phyloP scores from a whole-genome alignment of 1,140 invertebrate genomes.

The Pollicipes pollicipes region DNA sequence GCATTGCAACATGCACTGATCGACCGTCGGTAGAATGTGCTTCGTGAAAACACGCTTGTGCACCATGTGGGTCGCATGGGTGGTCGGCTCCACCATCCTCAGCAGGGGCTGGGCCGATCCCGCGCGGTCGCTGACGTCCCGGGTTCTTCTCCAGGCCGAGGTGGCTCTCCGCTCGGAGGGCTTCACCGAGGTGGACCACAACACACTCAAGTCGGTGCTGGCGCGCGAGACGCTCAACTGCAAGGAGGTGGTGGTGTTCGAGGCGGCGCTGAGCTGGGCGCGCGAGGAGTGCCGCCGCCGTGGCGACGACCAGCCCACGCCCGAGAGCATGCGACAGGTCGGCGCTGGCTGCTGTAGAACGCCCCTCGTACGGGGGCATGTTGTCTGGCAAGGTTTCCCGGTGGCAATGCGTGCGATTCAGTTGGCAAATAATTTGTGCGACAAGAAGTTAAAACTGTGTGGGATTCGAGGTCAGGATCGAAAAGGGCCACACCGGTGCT shows the following conservation, averaged over 20 bases:
- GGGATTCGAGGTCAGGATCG: no score
- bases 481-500: no score
- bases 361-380: neutral
- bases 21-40: no score
- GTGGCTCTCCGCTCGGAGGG: constrained; percentile 83
- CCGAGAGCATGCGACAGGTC: constrained; percentile 41
- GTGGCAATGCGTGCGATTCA: neutral
- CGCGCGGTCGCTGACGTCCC: no score
- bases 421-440: neutral
- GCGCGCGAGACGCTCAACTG: constrained; percentile 75
- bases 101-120: no score
- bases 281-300: constrained; percentile 59
- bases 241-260: constrained; percentile 73
- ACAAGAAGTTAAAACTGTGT: no score
- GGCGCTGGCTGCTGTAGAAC: neutral
- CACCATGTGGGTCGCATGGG: no score
- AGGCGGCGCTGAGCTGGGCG: constrained; percentile 77
- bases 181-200: constrained; percentile 76
- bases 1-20: no score
- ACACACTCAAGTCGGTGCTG: constrained; percentile 69
- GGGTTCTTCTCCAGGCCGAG: constrained; percentile 53
- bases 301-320: constrained; percentile 47
- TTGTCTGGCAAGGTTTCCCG: neutral
- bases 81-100: no score
- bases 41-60: no score